Conservation (phyloP, 2,888 invertebrate species). For the Chloroclystis v-ata region DNA sequence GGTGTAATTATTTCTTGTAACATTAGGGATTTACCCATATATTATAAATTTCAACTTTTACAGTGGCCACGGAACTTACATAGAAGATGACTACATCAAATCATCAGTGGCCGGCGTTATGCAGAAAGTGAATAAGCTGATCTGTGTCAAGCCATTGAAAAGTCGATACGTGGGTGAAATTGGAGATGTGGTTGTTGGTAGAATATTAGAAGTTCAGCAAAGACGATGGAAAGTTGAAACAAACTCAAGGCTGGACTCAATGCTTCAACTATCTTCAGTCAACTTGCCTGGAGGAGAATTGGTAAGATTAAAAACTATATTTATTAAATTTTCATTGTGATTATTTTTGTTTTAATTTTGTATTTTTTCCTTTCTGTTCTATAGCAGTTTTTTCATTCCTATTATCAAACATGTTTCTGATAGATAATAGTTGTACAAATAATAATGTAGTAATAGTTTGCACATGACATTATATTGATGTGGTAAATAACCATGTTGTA, state of each 20-base stretch:
- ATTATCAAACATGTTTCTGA: no score
- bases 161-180: constrained; percentile 95
- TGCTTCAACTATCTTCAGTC: constrained; percentile 92
- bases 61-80: constrained; percentile 98
- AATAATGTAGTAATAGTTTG: no score
- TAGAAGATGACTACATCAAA: constrained; percentile 88
- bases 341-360: no score
- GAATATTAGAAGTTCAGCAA: constrained; percentile 96
- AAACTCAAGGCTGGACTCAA: constrained; percentile 92
- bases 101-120: constrained; percentile 97
- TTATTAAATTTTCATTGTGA: no score
- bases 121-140: constrained; percentile 95
- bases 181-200: constrained; percentile 97
- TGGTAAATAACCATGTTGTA: no score
- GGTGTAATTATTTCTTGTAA: no score
- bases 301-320: constrained; percentile 65
- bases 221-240: constrained; percentile 97
- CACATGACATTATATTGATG: no score
- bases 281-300: constrained; percentile 98
- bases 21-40: no score
- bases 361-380: no score
- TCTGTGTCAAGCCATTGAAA: constrained; percentile 94
- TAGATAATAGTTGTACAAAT: no score
- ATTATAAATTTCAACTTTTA: no score
- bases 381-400: no score